Percentiles rank a stretch among this genome's conserved stretches.
Evolutionary conservation across 2,888 invertebrate genomes (phyloP).

Genomic region (Phymatocera aterrima): DNA sequence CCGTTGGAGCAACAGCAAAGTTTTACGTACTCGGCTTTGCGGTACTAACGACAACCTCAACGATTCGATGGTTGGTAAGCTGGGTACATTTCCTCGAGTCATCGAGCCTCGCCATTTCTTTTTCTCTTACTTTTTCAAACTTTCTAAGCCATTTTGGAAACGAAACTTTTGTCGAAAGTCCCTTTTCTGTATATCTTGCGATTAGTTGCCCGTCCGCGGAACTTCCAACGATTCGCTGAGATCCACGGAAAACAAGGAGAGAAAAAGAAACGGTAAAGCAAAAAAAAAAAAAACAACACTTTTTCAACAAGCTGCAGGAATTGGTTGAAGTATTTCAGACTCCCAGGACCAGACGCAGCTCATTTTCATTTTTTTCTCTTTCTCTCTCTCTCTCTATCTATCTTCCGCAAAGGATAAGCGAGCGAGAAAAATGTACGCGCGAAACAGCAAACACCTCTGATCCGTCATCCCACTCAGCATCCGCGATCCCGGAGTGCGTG

Average conservation of each 20-base stretch:
- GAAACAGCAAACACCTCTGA: not conserved
- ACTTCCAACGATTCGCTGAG: not conserved
- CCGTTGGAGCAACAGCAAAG: not conserved
- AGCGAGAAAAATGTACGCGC: not conserved
- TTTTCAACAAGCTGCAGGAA: too few relatives aligned
- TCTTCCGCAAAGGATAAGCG: too few relatives aligned
- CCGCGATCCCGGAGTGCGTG: not conserved
- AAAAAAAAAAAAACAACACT: too few relatives aligned
- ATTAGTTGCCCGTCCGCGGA: not conserved
- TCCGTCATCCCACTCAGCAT: not conserved
- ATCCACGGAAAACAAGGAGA: not conserved
- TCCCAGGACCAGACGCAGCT: too few relatives aligned
- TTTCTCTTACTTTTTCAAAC: not conserved
- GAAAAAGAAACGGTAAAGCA: too few relatives aligned
- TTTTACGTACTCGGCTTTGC: not conserved
- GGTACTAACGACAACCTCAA: slow-evolving; percentile 3
- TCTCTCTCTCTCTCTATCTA: too few relatives aligned
- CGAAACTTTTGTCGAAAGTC: not conserved
- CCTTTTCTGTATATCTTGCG: not conserved
- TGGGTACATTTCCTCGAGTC: not conserved
- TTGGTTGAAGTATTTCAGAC: too few relatives aligned
- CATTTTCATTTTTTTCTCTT: too few relatives aligned
- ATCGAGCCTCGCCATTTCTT: not conserved
- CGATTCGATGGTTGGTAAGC: slow-evolving; percentile 6
- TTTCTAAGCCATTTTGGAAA: not conserved